Percentiles rank a stretch among this genome's conserved stretches.
Evolutionary conservation across 2,113 vertebrate genomes (phyloP).

Genomic region (Heloderma charlesbogerti): DNA sequence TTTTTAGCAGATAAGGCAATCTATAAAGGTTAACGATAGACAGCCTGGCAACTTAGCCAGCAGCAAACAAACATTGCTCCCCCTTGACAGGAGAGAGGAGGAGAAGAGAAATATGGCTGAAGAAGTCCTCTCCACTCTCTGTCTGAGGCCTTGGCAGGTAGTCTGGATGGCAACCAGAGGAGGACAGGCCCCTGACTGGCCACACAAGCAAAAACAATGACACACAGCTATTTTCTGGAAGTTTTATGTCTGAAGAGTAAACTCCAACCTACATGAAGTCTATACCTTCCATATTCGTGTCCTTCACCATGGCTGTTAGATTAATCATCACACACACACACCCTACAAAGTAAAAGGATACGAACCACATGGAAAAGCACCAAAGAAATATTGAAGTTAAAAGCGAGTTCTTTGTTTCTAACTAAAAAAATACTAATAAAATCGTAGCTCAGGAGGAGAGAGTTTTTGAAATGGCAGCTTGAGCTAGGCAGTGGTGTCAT

Average conservation of each 20-base stretch:
- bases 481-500: constrained; percentile 66
- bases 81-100: no score
- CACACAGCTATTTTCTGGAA: not conserved
- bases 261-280: not conserved
- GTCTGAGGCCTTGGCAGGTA: no score
- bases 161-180: not conserved
- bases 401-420: constrained; percentile 56
- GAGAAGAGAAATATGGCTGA: no score
- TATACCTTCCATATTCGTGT: not conserved
- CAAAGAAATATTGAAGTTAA: constrained; percentile 41
- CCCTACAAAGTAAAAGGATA: not conserved
- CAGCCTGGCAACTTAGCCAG: no score
- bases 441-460: constrained; percentile 50
- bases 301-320: not conserved
- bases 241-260: not conserved
- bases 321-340: not conserved
- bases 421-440: constrained; percentile 44
- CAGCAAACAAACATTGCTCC: no score
- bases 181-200: not conserved
- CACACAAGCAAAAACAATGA: not conserved
- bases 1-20: no score
- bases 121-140: no score
- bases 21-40: no score
- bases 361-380: not conserved
- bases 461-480: constrained; percentile 71